These are phyloP conservation scores for Anadara kagoshimensis DNA, from an alignment of 1,140 invertebrate species.

Conservation along the genomic window DNA sequence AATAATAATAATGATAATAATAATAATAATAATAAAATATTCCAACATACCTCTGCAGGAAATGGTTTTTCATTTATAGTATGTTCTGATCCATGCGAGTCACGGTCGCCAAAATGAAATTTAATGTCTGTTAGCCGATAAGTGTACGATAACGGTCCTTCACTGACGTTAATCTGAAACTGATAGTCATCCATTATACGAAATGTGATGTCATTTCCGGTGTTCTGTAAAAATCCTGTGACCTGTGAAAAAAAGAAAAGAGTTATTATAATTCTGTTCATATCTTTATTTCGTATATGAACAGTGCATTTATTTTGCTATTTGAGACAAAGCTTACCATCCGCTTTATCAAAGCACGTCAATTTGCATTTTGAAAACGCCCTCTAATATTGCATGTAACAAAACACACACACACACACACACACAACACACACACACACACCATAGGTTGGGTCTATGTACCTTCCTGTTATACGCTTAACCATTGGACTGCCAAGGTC, in stretches of 20 bases:
- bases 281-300: background rate
- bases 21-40: no score
- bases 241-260: constrained; percentile 33
- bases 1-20: no score
- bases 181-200: constrained; percentile 36
- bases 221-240: constrained; percentile 50
- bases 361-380: no score
- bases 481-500: no score
- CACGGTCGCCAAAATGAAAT: constrained; percentile 90
- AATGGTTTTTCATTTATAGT: constrained; percentile 81
- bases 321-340: no score
- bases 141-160: constrained; percentile 60
- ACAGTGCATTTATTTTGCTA: background rate
- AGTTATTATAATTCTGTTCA: background rate
- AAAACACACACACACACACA: no score
- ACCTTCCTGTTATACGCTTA: no score
- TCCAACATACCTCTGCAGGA: constrained; percentile 58
- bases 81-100: constrained; percentile 90
- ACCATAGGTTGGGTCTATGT: no score
- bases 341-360: no score
- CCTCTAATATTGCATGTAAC: no score
- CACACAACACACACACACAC: no score
- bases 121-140: constrained; percentile 76
- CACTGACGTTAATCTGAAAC: constrained; percentile 52
- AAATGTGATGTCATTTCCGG: constrained; percentile 57